A percentile compares a stretch with the other conserved stretches of the same genome.
These are phyloP conservation scores for Autographa pulchrina DNA, from an alignment of 2,888 invertebrate species.

Conservation along the genomic window DNA sequence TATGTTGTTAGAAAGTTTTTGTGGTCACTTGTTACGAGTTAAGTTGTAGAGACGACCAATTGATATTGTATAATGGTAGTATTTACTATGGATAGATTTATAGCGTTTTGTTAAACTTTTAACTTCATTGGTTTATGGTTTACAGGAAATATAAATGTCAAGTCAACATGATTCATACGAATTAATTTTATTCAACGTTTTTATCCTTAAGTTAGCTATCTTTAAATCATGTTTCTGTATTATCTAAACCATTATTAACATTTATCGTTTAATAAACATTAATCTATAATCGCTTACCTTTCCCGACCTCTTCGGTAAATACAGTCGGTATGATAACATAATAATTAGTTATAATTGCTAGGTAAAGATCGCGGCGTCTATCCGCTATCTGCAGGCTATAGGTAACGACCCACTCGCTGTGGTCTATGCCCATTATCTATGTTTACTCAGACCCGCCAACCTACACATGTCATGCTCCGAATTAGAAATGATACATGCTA, in stretches of 20 bases:
- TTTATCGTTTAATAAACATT: neutral
- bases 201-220: neutral
- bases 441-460: neutral
- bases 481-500: conserved; percentile 36
- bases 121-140: too few species aligned
- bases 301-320: conserved; percentile 4
- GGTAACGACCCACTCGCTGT: conserved; percentile 10
- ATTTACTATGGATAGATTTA: too few species aligned
- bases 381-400: conserved; percentile 11
- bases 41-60: neutral
- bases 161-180: neutral
- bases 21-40: neutral
- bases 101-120: too few species aligned
- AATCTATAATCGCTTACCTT: neutral
- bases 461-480: conserved; percentile 30
- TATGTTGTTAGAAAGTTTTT: conserved; percentile 43
- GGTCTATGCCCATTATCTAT: neutral
- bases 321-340: conserved; percentile 3
- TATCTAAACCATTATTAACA: neutral
- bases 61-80: neutral
- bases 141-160: too few species aligned
- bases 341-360: conserved; percentile 14
- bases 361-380: conserved; percentile 31
- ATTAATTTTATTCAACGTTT: neutral
- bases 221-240: neutral